Evolutionary conservation across 2,888 invertebrate genomes (phyloP).

Genomic region (Rapana venosa): DNA sequence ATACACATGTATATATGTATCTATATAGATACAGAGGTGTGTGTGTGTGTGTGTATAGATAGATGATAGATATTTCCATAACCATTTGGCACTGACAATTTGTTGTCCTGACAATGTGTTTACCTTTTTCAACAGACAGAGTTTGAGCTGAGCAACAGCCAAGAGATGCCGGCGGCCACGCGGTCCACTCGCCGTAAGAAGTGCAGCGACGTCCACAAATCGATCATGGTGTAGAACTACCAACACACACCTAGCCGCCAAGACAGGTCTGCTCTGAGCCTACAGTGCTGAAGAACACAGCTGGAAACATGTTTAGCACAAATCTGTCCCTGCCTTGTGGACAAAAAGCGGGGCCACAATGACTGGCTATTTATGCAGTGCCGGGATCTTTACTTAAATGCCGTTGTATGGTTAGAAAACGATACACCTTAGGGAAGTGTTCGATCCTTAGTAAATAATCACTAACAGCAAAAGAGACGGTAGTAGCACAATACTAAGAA

Average conservation of each 20-base stretch:
- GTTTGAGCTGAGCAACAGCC: conserved; percentile 67
- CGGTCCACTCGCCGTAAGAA: conserved; percentile 58
- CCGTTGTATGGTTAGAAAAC: neutral
- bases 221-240: conserved; percentile 62
- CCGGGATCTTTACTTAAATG: neutral
- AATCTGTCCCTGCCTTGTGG: conserved; percentile 6
- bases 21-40: no score
- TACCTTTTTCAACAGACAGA: conserved; percentile 57
- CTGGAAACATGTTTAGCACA: neutral
- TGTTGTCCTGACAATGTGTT: neutral
- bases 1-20: no score
- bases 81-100: neutral
- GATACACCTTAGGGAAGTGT: no score
- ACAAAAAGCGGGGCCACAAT: neutral
- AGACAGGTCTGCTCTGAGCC: neutral
- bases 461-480: no score
- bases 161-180: conserved; percentile 59
- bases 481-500: no score
- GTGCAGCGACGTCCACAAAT: conserved; percentile 64
- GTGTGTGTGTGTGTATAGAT: neutral
- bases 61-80: neutral
- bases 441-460: no score
- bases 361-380: neutral
- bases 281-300: neutral
- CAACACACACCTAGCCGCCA: neutral